phyloP scores from a whole-genome alignment of 53 echinoderm and acorn worm species.

The Crossaster papposus region DNA sequence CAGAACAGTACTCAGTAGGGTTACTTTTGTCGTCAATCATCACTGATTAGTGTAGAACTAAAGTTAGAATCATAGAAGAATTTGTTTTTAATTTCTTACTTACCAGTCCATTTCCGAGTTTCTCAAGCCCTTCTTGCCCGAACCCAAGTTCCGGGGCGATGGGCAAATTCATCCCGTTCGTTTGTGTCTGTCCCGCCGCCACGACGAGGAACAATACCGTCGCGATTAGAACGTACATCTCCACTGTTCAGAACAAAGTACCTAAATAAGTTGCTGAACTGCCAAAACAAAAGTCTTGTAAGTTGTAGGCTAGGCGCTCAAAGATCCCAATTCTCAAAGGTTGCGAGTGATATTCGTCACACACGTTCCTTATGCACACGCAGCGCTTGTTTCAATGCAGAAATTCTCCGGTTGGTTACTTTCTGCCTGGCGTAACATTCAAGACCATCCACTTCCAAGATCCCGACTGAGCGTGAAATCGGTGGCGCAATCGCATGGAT shows the following conservation, averaged over 20 bases:
- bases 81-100: neutral
- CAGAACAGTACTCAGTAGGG: too few relatives aligned
- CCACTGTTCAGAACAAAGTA: neutral
- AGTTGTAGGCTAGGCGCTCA: too few relatives aligned
- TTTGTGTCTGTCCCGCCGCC: slow-evolving; percentile 1
- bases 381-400: too few relatives aligned
- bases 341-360: too few relatives aligned
- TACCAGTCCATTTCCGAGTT: slow-evolving; percentile 27
- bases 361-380: too few relatives aligned
- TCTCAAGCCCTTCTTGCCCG: too few relatives aligned
- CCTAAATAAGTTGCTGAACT: neutral
- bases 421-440: neutral
- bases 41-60: too few relatives aligned
- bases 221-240: neutral
- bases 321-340: too few relatives aligned
- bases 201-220: neutral
- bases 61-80: too few relatives aligned
- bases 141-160: neutral
- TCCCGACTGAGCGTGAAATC: neutral
- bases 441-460: neutral
- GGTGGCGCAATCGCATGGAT: slow-evolving; percentile 10
- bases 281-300: too few relatives aligned
- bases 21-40: too few relatives aligned
- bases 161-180: neutral
- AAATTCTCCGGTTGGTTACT: too few relatives aligned